Evolutionary conservation across 2,888 invertebrate genomes (phyloP), one percentile per base, ranked within the genome.

Genomic region (Saturnia pavonia): DNA sequence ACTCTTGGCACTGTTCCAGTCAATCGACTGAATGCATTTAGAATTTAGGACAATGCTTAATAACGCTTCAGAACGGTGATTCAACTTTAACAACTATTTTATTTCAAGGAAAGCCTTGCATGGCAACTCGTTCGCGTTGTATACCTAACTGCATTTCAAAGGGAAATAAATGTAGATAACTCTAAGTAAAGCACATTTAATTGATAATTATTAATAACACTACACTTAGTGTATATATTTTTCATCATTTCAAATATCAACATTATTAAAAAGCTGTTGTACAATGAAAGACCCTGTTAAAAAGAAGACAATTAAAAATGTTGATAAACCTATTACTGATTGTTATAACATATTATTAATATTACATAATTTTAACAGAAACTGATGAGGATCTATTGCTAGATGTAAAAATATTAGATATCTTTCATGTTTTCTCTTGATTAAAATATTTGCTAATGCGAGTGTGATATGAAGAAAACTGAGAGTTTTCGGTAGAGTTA

Each of bases 1-100:
- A 67, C 71, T 71, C 43, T 78, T 89, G 87, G 87, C 86, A 72
- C 19, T 45, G 73, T 77, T 80, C 83, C 86, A 88, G 68, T 65
- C 68, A 80, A 77, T 77, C 72, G 71, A 74, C 71, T 70, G 68
- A 70, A 76, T 76, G 74, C 71, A 78, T 76, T 80, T 77, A 76
- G 75, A 75, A 85, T 83, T 82, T 81, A 80, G 83, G 81, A 77
- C 82, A 77, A 75, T 76, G 73, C 57, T 57, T 71, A 73, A 54
- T 67, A 73, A 75, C 68, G 65, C 69, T 25, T 54, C 19, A 25
- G 16, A 34, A 27, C 27, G 8, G 14, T 60, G 57, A 19, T 60
- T 27, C 57, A 27, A 40, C 1, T 54, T 34, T 42, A 22, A 51
- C 63, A 27, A 34, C 25, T 14, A 11, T 57, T 43, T 27, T 48